A percentile compares a stretch with the other conserved stretches of the same genome.
Evolutionary conservation across 2,888 invertebrate genomes (phyloP).

Genomic region (Hydriomena furcata): DNA sequence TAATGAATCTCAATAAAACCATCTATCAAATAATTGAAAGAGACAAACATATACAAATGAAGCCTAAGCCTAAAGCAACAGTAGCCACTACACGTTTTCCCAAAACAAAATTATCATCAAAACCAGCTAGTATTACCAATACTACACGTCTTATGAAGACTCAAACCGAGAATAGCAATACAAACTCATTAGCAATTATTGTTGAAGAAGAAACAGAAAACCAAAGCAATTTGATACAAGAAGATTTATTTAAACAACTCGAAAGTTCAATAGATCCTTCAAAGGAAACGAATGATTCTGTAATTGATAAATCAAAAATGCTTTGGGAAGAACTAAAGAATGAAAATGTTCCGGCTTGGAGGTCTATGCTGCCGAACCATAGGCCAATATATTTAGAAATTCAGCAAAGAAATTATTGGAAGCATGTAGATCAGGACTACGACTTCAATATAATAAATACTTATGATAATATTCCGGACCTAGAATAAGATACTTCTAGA

Average conservation of each 20-base stretch:
- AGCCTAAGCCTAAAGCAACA: conserved; percentile 11
- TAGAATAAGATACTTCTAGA: background rate
- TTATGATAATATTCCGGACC: conserved; percentile 5
- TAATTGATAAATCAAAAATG: conserved; percentile 4
- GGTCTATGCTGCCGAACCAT: conserved; percentile 51
- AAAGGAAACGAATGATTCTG: background rate
- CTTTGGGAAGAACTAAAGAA: conserved; percentile 30
- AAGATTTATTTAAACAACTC: conserved; percentile 5
- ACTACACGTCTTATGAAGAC: background rate
- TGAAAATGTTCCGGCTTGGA: conserved; percentile 23
- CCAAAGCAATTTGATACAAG: conserved; percentile 4
- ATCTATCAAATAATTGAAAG: conserved; percentile 15
- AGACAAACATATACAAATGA: conserved; percentile 28
- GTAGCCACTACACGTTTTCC: background rate
- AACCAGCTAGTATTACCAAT: background rate
- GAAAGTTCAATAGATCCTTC: conserved; percentile 3
- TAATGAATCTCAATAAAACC: conserved; percentile 7
- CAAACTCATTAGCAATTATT: background rate
- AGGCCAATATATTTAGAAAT: conserved; percentile 59
- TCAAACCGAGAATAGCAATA: background rate
- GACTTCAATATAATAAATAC: conserved; percentile 36
- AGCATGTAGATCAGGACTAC: conserved; percentile 50
- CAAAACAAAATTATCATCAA: background rate
- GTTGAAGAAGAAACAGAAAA: conserved; percentile 10
- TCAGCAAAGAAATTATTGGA: conserved; percentile 52